phyloP scores from a whole-genome alignment of 2,888 invertebrate genomes.

The Sipha maydis region DNA sequence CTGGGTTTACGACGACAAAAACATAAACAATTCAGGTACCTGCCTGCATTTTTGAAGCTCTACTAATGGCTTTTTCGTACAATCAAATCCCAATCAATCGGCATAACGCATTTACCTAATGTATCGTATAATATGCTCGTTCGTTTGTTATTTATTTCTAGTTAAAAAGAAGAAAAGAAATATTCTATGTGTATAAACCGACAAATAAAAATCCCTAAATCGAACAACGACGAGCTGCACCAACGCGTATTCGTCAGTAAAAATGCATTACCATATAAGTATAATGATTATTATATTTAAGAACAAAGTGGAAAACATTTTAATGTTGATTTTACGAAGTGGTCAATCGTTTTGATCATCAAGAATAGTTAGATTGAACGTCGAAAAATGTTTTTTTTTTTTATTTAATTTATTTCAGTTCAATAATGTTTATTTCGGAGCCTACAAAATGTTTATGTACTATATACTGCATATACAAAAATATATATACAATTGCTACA shows the following conservation, averaged over 20 bases:
- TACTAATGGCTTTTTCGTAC: conserved; percentile 6
- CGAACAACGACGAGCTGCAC: not conserved
- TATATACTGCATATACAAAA: too few species aligned
- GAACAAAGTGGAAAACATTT: too few species aligned
- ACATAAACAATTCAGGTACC: not conserved
- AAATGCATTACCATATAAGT: not conserved
- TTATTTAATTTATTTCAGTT: too few species aligned
- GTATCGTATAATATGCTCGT: not conserved
- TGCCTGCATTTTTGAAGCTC: not conserved
- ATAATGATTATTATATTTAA: too few species aligned
- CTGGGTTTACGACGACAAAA: not conserved
- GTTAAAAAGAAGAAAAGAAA: not conserved
- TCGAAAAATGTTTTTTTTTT: too few species aligned
- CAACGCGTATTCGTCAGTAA: not conserved
- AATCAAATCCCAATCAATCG: conserved; percentile 5
- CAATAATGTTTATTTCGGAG: too few species aligned
- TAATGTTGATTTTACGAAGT: too few species aligned
- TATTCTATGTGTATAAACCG: not conserved
- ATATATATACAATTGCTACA: too few species aligned
- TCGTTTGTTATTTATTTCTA: not conserved
- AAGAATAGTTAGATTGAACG: too few species aligned
- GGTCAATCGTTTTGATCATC: too few species aligned
- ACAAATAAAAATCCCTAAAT: not conserved
- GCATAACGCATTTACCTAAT: not conserved
- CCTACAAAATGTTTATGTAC: too few species aligned